phyloP scores from a whole-genome alignment of 2,888 invertebrate species.

The Drosophila robusta region DNA sequence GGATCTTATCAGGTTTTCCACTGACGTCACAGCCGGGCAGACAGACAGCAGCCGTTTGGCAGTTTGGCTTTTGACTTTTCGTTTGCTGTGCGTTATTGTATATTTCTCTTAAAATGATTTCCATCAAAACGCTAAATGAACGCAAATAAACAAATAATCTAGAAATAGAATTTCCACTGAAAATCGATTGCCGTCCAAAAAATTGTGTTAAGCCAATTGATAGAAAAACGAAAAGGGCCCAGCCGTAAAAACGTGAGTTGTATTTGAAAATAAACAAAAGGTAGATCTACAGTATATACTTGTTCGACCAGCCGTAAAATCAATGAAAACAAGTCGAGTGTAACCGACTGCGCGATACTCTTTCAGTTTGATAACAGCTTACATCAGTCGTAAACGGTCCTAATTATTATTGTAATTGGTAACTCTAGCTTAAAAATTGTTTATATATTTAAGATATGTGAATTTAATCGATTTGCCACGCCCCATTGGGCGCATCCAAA shows the following conservation, averaged over 20 bases:
- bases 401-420: no score
- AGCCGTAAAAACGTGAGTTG: constrained; percentile 59
- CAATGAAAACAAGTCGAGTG: constrained; percentile 41
- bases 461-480: no score
- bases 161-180: constrained; percentile 66
- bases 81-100: constrained; percentile 27
- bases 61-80: constrained; percentile 48
- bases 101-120: constrained; percentile 60
- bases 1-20: constrained; percentile 37
- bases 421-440: no score
- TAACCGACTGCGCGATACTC: no score
- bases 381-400: no score
- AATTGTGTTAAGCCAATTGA: constrained; percentile 47
- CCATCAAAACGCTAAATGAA: constrained; percentile 67
- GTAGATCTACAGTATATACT: constrained; percentile 6
- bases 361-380: no score
- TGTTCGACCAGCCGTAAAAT: constrained; percentile 41
- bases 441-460: no score
- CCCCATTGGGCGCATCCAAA: no score
- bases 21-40: constrained; percentile 60
- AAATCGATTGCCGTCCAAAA: constrained; percentile 54
- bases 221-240: constrained; percentile 51
- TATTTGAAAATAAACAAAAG: constrained; percentile 49
- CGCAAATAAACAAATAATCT: constrained; percentile 67
- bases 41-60: constrained; percentile 52